Evolutionary conservation across 2,797 vertebrate species (phyloP), one percentile per base, ranked within the genome.

Genomic region (Labroides dimidiatus): DNA sequence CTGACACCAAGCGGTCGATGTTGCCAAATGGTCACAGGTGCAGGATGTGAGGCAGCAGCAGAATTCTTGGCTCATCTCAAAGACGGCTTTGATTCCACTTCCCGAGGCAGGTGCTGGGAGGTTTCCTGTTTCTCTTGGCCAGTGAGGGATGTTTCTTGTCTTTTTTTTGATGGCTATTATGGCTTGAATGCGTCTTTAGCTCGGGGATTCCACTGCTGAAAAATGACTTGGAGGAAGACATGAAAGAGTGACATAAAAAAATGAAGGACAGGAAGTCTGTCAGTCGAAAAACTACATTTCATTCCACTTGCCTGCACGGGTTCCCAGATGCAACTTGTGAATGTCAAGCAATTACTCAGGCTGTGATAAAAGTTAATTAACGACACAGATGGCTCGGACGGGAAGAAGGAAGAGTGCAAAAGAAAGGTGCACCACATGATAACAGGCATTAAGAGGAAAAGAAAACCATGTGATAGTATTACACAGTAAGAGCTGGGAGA

Each of bases 21-120:
- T 57, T 85, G 91, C 86, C 89, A 87, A 86, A 36, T 44, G 61
- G 72, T 84, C 82, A 50, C 91, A 93, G 91, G 89, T 92, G 92
- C 89, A 86, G 88, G 83, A 86, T 83, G 88, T 84, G 82, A 81
- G 65, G 78, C 78, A 56, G 84, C 77, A 55, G 56, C 57, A 57
- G 55, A 33, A 42, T 68, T 69, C 69, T 84, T 85, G 84, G 89
- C 88, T 83, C 79, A 41, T 83, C 81, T 89, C 80, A 91, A 88
- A 82, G 73, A 72, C 68, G 2, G 59, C 86, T 88, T 90, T 91
- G 86, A 93, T 89, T 89, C 77, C 87, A 82, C 87, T 87, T 92
- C 88, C 88, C 53, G 72, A 63, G 78, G 86, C 91, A 93, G 90
- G 90, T 92, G 91, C 80, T 67, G 36, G 23, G 67, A 86, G 77